Evolutionary conservation across 1,140 invertebrate genomes (phyloP).

Genomic region (Drosophila sturtevanti): DNA sequence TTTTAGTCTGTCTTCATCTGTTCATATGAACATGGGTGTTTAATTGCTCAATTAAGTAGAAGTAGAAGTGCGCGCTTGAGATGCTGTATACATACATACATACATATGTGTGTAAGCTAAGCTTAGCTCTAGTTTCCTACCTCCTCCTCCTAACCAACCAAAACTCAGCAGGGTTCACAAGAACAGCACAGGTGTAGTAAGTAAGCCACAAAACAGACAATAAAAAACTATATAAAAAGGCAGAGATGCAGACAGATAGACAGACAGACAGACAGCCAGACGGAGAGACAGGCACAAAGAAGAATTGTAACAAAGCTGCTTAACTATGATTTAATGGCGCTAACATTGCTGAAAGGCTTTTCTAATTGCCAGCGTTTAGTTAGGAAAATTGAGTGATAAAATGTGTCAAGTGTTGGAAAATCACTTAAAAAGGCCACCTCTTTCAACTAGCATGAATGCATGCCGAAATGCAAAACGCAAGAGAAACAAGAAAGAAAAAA

Average conservation of each 20-base stretch:
- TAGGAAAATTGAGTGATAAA: conserved; percentile 8
- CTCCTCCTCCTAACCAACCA: neutral
- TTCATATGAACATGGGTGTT: conserved; percentile 72
- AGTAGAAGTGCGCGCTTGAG: conserved; percentile 31
- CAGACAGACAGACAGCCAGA: neutral
- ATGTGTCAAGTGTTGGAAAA: conserved; percentile 13
- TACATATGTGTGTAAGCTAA: conserved; percentile 12
- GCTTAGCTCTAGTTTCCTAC: conserved; percentile 3
- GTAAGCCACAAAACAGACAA: conserved; percentile 45
- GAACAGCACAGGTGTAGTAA: conserved; percentile 62
- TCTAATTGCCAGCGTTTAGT: conserved; percentile 51
- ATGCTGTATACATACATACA: conserved; percentile 54
- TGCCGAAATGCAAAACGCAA: conserved; percentile 6
- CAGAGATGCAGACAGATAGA: neutral
- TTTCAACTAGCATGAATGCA: neutral
- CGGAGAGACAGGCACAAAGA: conserved; percentile 4
- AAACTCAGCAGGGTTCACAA: conserved; percentile 1
- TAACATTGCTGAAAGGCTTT: conserved; percentile 59
- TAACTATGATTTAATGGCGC: conserved; percentile 66
- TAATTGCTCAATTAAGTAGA: conserved; percentile 81
- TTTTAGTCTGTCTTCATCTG: neutral
- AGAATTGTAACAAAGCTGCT: conserved; percentile 63
- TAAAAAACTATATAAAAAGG: conserved; percentile 2
- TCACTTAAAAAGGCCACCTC: neutral
- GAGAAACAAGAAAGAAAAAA: conserved; percentile 67